Evolutionary conservation across 2,888 invertebrate species (phyloP).

Genomic region (Biston stratarius): DNA sequence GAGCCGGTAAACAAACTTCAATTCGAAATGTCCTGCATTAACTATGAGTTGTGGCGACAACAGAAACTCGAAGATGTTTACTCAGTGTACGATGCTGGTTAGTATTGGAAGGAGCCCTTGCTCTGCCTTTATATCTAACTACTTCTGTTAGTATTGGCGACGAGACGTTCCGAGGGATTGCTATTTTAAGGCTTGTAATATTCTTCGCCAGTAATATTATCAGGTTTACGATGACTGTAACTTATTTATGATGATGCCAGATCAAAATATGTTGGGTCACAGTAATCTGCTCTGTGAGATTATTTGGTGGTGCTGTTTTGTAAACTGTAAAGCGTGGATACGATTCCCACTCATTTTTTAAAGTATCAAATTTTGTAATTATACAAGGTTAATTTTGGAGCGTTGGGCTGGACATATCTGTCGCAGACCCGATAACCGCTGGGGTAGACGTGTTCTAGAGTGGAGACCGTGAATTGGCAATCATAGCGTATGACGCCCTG

Average conservation of each 20-base stretch:
- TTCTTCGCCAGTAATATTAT: constrained; percentile 25
- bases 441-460: too few species aligned
- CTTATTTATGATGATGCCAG: constrained; percentile 32
- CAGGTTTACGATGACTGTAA: constrained; percentile 29
- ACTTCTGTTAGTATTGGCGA: constrained; percentile 22
- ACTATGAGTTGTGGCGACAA: constrained; percentile 8
- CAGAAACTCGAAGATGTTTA: constrained; percentile 19
- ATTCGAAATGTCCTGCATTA: not conserved
- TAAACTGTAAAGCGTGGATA: too few species aligned
- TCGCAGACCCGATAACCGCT: too few species aligned
- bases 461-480: too few species aligned
- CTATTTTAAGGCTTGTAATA: constrained; percentile 26
- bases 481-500: too few species aligned
- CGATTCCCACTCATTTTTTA: too few species aligned
- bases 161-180: constrained; percentile 18
- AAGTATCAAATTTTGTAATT: too few species aligned
- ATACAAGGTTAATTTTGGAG: too few species aligned
- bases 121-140: constrained; percentile 1
- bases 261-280: constrained; percentile 14
- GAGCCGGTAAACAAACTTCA: not conserved
- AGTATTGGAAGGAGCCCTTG: constrained; percentile 16
- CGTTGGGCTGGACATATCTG: too few species aligned
- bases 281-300: not conserved
- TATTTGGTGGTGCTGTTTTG: too few species aligned
- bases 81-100: constrained; percentile 16